Conservation (phyloP, 2,888 invertebrate species). For the Aspidiotus destructor region DNA sequence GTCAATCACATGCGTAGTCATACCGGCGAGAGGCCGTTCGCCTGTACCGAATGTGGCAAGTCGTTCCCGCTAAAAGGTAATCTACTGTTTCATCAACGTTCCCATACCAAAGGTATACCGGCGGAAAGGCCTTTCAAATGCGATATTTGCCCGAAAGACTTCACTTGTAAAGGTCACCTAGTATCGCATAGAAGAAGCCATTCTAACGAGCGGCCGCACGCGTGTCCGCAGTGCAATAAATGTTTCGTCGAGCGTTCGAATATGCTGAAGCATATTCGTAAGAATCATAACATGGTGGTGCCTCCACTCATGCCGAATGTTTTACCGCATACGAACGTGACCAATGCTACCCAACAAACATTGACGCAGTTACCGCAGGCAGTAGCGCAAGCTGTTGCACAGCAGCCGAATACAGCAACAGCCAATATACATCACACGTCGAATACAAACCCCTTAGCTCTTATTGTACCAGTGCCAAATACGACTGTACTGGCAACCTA, state of each 20-base stretch:
- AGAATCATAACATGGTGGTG: conserved; percentile 45
- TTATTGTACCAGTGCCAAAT: conserved; percentile 48
- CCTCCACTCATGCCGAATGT: conserved; percentile 17
- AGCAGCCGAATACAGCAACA: conserved; percentile 10
- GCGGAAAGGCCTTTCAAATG: conserved; percentile 65
- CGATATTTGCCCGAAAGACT: conserved; percentile 46
- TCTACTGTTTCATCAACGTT: conserved; percentile 71
- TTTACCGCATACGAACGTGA: conserved; percentile 6
- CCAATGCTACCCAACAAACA: conserved; percentile 1
- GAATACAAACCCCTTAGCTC: conserved; percentile 27
- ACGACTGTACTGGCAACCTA: conserved; percentile 48
- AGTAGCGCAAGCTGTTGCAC: background rate
- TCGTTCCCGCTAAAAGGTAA: conserved; percentile 77
- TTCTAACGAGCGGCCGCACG: conserved; percentile 43
- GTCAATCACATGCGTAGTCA: conserved; percentile 65
- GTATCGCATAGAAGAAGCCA: conserved; percentile 77
- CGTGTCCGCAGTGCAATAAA: conserved; percentile 63
- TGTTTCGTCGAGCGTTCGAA: conserved; percentile 73
- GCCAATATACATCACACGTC: conserved; percentile 19
- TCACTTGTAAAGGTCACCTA: conserved; percentile 72
- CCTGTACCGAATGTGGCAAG: conserved; percentile 43
- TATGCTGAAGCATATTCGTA: conserved; percentile 61
- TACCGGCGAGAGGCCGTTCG: conserved; percentile 67
- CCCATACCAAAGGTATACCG: conserved; percentile 47
- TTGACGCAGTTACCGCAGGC: conserved; percentile 1